These are phyloP conservation scores for Rhopalosiphum maidis DNA, from an alignment of 1,140 invertebrate species.

Conservation along the genomic window DNA sequence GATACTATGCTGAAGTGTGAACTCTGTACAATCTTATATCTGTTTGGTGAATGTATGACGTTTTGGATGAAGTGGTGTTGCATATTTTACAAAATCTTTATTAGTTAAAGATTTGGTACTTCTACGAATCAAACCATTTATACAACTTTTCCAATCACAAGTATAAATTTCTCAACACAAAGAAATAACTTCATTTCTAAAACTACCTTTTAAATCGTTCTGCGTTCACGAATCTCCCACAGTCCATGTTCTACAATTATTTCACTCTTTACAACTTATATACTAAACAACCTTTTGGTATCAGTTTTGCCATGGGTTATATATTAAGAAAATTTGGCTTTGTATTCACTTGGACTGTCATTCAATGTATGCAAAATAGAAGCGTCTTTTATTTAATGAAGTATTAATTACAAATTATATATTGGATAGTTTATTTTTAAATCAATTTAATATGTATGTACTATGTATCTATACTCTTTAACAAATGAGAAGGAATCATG, in stretches of 20 bases:
- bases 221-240: not conserved
- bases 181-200: not conserved
- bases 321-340: not conserved
- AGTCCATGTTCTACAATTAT: not conserved
- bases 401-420: not conserved
- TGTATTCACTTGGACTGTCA: not conserved
- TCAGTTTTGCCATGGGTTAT: not conserved
- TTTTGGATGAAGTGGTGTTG: not conserved
- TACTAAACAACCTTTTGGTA: not conserved
- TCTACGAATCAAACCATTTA: not conserved
- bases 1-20: slow-evolving; percentile 28
- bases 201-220: not conserved
- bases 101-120: not conserved
- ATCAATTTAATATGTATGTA: not conserved
- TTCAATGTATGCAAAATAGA: not conserved
- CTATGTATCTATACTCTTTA: not conserved
- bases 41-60: slow-evolving; percentile 16
- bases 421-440: not conserved
- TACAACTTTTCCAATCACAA: not conserved
- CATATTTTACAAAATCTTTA: not conserved
- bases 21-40: not conserved
- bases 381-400: not conserved
- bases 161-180: not conserved
- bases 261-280: not conserved
- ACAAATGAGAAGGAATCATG: not conserved